Percentiles rank a stretch among this genome's conserved stretches.
Conservation (phyloP, 2,113 vertebrate genomes). For the Poicephalus gulielmi region DNA sequence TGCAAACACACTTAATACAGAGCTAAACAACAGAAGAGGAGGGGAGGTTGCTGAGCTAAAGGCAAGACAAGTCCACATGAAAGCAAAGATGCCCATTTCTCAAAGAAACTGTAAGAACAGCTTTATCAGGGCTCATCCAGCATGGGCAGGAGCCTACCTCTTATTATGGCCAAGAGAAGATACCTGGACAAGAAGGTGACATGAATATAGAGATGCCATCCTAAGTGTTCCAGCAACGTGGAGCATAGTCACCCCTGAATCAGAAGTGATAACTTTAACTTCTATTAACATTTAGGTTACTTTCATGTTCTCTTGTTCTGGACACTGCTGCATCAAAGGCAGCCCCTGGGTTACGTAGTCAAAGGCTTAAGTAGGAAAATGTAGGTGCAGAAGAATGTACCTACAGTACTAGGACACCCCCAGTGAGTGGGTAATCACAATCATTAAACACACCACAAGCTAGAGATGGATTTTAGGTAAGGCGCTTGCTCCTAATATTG, state of each 20-base stretch:
- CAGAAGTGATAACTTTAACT: background rate
- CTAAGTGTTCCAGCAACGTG: background rate
- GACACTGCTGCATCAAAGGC: background rate
- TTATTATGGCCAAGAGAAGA: background rate
- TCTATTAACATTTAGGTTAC: background rate
- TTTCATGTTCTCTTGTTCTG: background rate
- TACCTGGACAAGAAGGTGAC: background rate
- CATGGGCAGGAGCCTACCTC: background rate
- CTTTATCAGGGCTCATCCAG: background rate
- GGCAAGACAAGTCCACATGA: background rate
- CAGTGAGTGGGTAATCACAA: background rate
- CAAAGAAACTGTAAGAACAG: background rate
- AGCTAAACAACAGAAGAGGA: background rate
- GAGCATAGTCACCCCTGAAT: background rate
- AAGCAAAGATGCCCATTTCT: background rate
- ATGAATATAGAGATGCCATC: background rate
- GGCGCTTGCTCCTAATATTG: background rate
- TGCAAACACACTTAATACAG: background rate
- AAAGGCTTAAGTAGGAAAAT: background rate
- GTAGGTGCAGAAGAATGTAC: accelerated
- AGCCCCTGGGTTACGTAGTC: background rate
- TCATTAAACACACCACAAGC: background rate
- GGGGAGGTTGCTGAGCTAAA: background rate
- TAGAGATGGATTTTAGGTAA: background rate
- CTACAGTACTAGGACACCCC: background rate